These are phyloP conservation scores for Gouania willdenowi DNA, from an alignment of 2,797 vertebrate genomes.

Conservation along the genomic window DNA sequence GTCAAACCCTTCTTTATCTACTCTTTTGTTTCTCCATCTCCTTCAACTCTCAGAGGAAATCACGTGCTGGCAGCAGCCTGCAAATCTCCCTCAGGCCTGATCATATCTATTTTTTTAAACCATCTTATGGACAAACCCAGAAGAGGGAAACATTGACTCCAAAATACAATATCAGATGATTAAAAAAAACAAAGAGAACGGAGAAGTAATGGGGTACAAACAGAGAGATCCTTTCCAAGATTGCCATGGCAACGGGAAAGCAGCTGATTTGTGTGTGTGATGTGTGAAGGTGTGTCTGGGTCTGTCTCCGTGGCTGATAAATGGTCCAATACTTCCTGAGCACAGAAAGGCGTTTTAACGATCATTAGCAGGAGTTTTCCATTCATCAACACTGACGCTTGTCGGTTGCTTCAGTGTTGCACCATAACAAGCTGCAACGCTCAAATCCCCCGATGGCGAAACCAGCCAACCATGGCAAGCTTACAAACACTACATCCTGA, in stretches of 20 bases:
- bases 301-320: slow-evolving; percentile 43
- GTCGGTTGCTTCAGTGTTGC: slow-evolving; percentile 58
- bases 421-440: slow-evolving; percentile 55
- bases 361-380: slow-evolving; percentile 51
- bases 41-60: slow-evolving; percentile 36
- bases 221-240: slow-evolving; percentile 19
- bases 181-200: slow-evolving; percentile 1
- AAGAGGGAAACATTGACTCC: slow-evolving; percentile 43
- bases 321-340: slow-evolving; percentile 39
- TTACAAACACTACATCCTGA: slow-evolving; percentile 2
- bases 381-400: slow-evolving; percentile 54
- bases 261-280: slow-evolving; percentile 48
- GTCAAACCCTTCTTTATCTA: slow-evolving; percentile 54
- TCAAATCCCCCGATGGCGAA: slow-evolving; percentile 30
- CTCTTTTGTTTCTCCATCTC: slow-evolving; percentile 39
- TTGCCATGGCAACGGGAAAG: slow-evolving; percentile 48
- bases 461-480: slow-evolving; percentile 22
- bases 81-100: slow-evolving; percentile 16
- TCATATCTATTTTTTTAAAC: slow-evolving; percentile 16
- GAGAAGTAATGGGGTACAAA: slow-evolving; percentile 7
- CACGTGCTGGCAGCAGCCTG: slow-evolving; percentile 42
- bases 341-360: slow-evolving; percentile 47
- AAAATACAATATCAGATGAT: no score
- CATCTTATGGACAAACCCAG: no score
- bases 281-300: slow-evolving; percentile 30